A percentile compares a stretch with the other conserved stretches of the same genome.
Evolutionary conservation across 2,888 invertebrate species (phyloP).

Genomic region (Drosophila neoperkinsi): DNA sequence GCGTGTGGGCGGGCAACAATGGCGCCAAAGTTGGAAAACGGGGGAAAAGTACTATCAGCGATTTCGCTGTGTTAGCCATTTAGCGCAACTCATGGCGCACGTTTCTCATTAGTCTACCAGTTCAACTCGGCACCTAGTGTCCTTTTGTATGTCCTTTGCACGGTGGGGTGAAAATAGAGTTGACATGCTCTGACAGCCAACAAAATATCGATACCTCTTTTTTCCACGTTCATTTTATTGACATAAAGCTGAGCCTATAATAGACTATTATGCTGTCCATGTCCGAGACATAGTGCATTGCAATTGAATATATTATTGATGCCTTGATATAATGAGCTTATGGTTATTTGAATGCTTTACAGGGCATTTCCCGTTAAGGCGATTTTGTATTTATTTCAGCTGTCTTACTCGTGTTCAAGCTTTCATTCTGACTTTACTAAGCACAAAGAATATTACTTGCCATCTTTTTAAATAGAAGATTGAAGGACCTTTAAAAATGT

Average conservation of each 20-base stretch:
- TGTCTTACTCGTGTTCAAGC: neutral
- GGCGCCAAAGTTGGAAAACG: constrained; percentile 22
- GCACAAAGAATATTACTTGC: too few relatives aligned
- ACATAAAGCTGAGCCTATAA: neutral
- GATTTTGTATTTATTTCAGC: neutral
- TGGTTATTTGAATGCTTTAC: neutral
- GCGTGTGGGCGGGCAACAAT: constrained; percentile 35
- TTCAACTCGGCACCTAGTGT: constrained; percentile 26
- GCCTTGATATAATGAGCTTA: neutral
- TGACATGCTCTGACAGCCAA: constrained; percentile 53
- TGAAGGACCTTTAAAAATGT: neutral
- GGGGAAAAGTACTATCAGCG: constrained; percentile 39
- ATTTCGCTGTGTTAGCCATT: constrained; percentile 69
- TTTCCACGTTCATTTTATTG: constrained; percentile 4
- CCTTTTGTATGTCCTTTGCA: constrained; percentile 17
- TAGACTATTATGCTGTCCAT: neutral
- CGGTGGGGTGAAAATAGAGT: constrained; percentile 27
- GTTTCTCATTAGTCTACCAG: constrained; percentile 71
- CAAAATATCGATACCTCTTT: constrained; percentile 50
- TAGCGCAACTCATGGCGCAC: constrained; percentile 70
- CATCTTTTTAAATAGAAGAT: neutral
- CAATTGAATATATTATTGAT: constrained; percentile 11
- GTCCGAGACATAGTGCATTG: neutral
- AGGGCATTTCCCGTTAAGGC: too few relatives aligned
- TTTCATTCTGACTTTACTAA: neutral